Percentiles rank a stretch among this genome's conserved stretches.
Conservation (phyloP, 2,113 vertebrate genomes). For the Dolichallabes microphthalmus region DNA sequence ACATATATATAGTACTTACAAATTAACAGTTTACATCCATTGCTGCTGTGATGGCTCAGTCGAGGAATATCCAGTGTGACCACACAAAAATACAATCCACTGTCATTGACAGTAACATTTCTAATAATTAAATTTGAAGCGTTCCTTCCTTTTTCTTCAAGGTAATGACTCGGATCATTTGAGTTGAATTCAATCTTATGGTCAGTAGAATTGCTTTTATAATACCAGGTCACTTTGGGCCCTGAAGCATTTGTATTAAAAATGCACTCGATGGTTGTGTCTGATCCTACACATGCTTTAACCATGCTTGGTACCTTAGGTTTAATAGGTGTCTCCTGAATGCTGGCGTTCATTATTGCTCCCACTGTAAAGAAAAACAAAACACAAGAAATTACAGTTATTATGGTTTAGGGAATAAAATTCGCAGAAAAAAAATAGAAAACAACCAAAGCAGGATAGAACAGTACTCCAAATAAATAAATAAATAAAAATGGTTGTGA, state of each 20-base stretch:
- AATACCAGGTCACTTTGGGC: constrained; percentile 13
- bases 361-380: not conserved
- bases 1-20: constrained; percentile 37
- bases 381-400: not conserved
- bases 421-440: not conserved
- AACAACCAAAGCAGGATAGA: not conserved
- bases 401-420: not conserved
- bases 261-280: constrained; percentile 24
- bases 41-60: not conserved
- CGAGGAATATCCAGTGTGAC: constrained; percentile 26
- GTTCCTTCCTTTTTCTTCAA: rapidly evolving
- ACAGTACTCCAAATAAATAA: not conserved
- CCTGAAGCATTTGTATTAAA: not conserved
- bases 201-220: not conserved
- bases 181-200: not conserved
- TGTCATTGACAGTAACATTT: constrained; percentile 7
- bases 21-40: not conserved
- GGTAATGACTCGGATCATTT: not conserved
- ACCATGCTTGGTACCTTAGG: not conserved
- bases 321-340: not conserved
- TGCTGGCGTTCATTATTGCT: not conserved
- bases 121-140: constrained; percentile 9
- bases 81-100: constrained; percentile 48
- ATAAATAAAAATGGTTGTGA: too few relatives aligned
- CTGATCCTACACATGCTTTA: not conserved